A percentile compares a stretch with the other conserved stretches of the same genome.
These are phyloP conservation scores for Lepidocyrtoides sp. DNA, from an alignment of 2,888 invertebrate species.

Conservation along the genomic window DNA sequence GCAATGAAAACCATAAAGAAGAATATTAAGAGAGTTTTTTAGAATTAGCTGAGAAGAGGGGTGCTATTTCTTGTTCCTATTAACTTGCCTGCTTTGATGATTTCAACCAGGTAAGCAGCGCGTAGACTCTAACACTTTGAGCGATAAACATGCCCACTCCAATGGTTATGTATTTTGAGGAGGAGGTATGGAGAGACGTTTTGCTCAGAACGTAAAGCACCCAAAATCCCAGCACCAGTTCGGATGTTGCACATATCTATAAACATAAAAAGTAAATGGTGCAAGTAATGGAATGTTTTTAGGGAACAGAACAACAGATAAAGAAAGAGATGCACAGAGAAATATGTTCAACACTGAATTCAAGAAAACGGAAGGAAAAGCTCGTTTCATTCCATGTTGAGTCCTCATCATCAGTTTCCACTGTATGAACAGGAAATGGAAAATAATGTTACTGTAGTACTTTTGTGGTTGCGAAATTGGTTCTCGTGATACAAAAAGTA, in stretches of 20 bases:
- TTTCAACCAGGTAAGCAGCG: conserved; percentile 73
- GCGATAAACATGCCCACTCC: conserved; percentile 74
- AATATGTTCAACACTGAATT: conserved; percentile 8
- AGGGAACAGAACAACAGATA: neutral
- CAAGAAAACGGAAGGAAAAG: conserved; percentile 9
- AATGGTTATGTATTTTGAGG: conserved; percentile 76
- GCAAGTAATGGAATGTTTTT: conserved; percentile 58
- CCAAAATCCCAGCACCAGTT: conserved; percentile 76
- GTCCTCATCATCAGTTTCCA: conserved; percentile 31
- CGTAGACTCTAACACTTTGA: conserved; percentile 71
- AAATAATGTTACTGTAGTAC: neutral
- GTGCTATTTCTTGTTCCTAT: neutral
- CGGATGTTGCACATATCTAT: conserved; percentile 79
- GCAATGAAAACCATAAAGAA: neutral
- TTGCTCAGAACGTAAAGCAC: conserved; percentile 69
- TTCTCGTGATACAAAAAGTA: neutral
- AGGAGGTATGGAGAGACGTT: conserved; percentile 63
- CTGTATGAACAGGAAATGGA: neutral
- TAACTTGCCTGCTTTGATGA: conserved; percentile 74
- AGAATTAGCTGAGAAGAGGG: conserved; percentile 14
- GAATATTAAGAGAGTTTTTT: neutral
- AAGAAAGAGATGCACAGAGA: neutral
- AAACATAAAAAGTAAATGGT: conserved; percentile 71
- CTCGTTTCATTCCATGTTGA: conserved; percentile 3
- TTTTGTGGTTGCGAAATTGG: neutral